phyloP scores from a whole-genome alignment of 2,797 vertebrate genomes.

The Aotus griseimembra region DNA sequence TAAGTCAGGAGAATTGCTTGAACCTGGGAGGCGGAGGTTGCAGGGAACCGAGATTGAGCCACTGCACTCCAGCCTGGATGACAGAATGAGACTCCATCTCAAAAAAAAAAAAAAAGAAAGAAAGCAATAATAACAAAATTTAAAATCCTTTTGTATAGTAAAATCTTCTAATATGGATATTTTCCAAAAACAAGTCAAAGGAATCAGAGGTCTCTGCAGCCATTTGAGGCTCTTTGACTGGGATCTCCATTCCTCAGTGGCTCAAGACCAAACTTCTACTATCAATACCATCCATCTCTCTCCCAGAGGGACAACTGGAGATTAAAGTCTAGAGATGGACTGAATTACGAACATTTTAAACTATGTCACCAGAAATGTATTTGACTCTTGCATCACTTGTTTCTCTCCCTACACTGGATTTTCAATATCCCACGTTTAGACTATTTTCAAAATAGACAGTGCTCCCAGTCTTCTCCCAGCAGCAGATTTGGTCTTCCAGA shows the following conservation, averaged over 20 bases:
- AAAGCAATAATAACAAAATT: conserved; percentile 16
- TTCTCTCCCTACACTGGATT: neutral
- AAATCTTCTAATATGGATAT: neutral
- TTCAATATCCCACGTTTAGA: neutral
- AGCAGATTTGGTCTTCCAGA: neutral
- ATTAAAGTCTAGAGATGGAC: neutral
- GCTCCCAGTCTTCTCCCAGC: too few species aligned
- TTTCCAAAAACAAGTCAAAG: neutral
- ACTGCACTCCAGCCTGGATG: too few species aligned
- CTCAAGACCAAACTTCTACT: neutral
- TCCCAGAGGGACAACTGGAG: neutral
- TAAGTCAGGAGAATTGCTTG: too few species aligned
- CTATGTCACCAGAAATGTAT: neutral
- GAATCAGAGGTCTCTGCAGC: neutral
- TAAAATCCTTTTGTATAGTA: neutral
- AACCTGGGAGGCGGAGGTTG: too few species aligned
- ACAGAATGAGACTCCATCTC: too few species aligned
- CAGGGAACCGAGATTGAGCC: too few species aligned
- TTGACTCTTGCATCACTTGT: neutral
- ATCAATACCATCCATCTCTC: neutral
- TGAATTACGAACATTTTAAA: neutral
- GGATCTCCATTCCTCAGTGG: neutral
- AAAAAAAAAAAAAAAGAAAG: neutral
- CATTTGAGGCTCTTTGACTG: neutral
- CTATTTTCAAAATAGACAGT: neutral